These are phyloP conservation scores for Podabrus alpinus DNA, from an alignment of 2,888 invertebrate species.

Conservation along the genomic window DNA sequence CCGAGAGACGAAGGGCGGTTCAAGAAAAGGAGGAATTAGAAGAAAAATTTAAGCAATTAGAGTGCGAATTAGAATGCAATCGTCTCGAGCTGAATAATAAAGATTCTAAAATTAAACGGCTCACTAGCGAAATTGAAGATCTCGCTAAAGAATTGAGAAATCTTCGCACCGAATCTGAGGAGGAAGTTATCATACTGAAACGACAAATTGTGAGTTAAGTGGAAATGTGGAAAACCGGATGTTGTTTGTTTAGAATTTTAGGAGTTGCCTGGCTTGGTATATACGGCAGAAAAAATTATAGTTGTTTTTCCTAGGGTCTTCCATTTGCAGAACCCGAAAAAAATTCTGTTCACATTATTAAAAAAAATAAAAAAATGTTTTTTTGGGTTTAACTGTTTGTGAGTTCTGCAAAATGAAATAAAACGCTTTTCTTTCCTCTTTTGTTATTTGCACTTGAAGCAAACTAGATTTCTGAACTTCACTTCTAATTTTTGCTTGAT, in stretches of 20 bases:
- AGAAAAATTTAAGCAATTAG: slow-evolving; percentile 66
- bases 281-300: not conserved
- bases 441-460: not conserved
- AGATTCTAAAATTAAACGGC: slow-evolving; percentile 72
- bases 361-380: not conserved
- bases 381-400: not conserved
- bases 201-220: slow-evolving; percentile 63
- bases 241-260: not conserved
- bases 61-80: slow-evolving; percentile 69
- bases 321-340: not conserved
- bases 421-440: not conserved
- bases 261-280: not conserved
- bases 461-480: not conserved
- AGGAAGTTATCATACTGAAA: slow-evolving; percentile 59
- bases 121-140: slow-evolving; percentile 75
- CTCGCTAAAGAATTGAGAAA: slow-evolving; percentile 68
- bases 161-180: slow-evolving; percentile 58
- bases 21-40: slow-evolving; percentile 68
- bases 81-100: slow-evolving; percentile 68
- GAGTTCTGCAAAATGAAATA: not conserved
- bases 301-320: not conserved
- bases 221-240: slow-evolving; percentile 6
- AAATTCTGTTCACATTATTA: not conserved
- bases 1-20: slow-evolving; percentile 76
- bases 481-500: not conserved